Evolutionary conservation across 2,797 vertebrate genomes (phyloP), one percentile per base, ranked within the genome.

Genomic region (Enteromius anoplus): DNA sequence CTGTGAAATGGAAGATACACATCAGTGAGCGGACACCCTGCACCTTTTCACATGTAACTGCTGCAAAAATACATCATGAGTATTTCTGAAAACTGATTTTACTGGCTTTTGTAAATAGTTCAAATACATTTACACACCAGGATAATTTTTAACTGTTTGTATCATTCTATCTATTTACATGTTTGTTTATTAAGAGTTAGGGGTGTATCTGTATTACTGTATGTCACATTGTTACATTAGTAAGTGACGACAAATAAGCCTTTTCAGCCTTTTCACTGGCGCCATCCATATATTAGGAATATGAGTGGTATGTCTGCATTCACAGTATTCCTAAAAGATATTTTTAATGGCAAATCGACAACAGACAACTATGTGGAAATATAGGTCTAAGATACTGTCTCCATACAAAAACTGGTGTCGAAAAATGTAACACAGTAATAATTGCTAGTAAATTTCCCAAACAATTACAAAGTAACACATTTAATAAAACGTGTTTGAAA

Each of bases 1-100:
- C 97, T 98, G 91, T 78, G 84, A 81, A 64, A 78, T 7, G 19
- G 4, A 75, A 29, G 12, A 15, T 19, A 53, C 9, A 58, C 23
- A 55, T 17, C 32, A 65, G 42, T 37, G 55, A 73, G 37, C 37
- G 23, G 17, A 64, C 40, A 62, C 49, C 8, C 9, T 77, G 21
- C 3, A 2, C n/a, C 37, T 62, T 78, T 32, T 21, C 26, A 37
- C 29, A 72, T 60, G 10, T 60, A 72, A 4, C 45, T 51, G 70
- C 45, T 29, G 23, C 14, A 51, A 51, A 49, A 32, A 51, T 11
- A 53, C 2, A 11, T 12, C 26, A 72, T 32, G 26, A 32, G 19
- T 6, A 12, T 32, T 17, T 72, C 26, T 51, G 17, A 72, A 34
- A 34, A 34, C 5, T 34, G 5, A 5, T 73, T 73, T 51, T 34